Base-by-base conservation (phyloP, 1,140 invertebrate genomes). In the Trichogramma pretiosum region DNA sequence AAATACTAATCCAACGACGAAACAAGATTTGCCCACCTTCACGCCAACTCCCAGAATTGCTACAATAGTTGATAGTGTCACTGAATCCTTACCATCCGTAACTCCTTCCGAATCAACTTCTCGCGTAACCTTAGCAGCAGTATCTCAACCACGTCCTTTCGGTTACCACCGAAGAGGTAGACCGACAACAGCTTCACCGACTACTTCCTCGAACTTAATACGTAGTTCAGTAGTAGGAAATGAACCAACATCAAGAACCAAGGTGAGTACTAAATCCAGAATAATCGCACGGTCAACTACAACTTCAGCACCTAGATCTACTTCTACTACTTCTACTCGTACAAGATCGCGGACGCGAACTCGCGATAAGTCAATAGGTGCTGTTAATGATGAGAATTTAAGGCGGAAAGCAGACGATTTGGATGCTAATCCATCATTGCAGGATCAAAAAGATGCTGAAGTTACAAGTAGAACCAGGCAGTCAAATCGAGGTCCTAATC, bases 141-240 rank as follows among this genome's bases (percentile, higher is more conserved):
- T 76, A 40, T 74, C 74, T 46, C 74, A 74, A 62, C 74, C 74
- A 44, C 62, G 75, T 60, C 74, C 74, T n/a, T 76, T 76, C 53
- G 69, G 73, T 57, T 76, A 70, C 54, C 66, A 68, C 17, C 55
- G 63, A 52, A 60, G 74, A 59, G 65, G 62, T 52, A 56, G 61
- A 46, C 52, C 59, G 46, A 63, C 57, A 21, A 55, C 61, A 42
- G 48, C 59, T n/a, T 28, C 24, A 28, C 24, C 24, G 16, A 46
- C 54, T 14, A 58, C 72, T 46, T 56, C 68, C 34, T 60, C 61
- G 23, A 53, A 64, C 21, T 60, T 65, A 41, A 58, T 62, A 32
- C 55, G 57, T 53, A 54, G 55, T 32, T 52, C 59, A 21, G 64
- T 68, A 42, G 39, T 62, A 22, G 42, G 24, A 34, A 63, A 52